A percentile compares a stretch with the other conserved stretches of the same genome.
Conservation (phyloP, 2,113 vertebrate genomes). For the Triplophysa tibetana region DNA sequence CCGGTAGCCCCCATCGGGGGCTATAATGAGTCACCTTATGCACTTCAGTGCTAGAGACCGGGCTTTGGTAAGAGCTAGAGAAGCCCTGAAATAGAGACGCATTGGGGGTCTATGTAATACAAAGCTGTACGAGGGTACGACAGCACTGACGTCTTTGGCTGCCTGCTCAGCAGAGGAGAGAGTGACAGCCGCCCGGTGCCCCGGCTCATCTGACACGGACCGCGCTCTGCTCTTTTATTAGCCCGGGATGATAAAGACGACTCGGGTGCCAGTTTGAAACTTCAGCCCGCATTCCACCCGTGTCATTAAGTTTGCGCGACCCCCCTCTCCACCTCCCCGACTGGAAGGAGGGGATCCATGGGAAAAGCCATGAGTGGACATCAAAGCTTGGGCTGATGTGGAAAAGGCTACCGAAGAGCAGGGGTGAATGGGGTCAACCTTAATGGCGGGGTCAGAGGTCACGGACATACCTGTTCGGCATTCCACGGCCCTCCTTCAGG, state of each 20-base stretch:
- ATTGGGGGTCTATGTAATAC: slow-evolving; percentile 50
- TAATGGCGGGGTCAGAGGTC: slow-evolving; percentile 73
- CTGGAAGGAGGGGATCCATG: slow-evolving; percentile 54
- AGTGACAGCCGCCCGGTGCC: slow-evolving; percentile 60
- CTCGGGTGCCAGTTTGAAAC: slow-evolving; percentile 66
- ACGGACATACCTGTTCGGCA: slow-evolving; percentile 70
- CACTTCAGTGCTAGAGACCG: slow-evolving; percentile 10
- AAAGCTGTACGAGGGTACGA: slow-evolving; percentile 54
- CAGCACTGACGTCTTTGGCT: slow-evolving; percentile 56
- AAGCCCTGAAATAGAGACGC: slow-evolving; percentile 51
- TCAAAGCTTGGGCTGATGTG: slow-evolving; percentile 70
- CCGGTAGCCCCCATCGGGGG: background rate
- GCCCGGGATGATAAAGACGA: slow-evolving; percentile 50
- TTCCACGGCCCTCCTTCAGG: slow-evolving; percentile 62
- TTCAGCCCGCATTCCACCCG: slow-evolving; percentile 39
- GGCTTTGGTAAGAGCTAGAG: slow-evolving; percentile 25
- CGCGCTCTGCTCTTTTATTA: slow-evolving; percentile 60
- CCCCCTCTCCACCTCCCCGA: slow-evolving; percentile 6
- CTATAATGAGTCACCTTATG: slow-evolving; percentile 15
- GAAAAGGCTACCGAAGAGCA: slow-evolving; percentile 61
- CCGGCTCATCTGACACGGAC: slow-evolving; percentile 64
- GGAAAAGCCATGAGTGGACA: slow-evolving; percentile 64
- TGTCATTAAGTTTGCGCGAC: slow-evolving; percentile 16
- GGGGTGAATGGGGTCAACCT: slow-evolving; percentile 67
- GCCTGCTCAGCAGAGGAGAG: slow-evolving; percentile 68